Evolutionary conservation across 2,797 vertebrate species (phyloP).

Genomic region (Phalloptychus januarius): DNA sequence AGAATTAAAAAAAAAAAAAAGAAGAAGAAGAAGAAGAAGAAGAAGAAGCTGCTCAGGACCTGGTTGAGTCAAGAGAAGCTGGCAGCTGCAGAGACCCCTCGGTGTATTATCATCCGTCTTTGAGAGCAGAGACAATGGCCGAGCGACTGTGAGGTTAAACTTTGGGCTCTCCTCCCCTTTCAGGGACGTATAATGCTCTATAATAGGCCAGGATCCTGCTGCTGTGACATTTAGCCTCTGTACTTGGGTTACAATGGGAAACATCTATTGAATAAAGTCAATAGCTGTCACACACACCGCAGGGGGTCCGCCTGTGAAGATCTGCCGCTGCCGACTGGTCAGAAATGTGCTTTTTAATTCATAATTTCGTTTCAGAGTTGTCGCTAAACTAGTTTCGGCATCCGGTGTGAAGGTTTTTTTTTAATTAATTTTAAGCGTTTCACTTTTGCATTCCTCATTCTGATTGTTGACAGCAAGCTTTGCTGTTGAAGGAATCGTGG

Average conservation of each 20-base stretch:
- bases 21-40: background rate
- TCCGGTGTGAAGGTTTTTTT: background rate
- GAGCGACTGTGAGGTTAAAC: constrained; percentile 54
- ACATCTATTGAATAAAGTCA: constrained; percentile 70
- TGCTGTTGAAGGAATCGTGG: background rate
- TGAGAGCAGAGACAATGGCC: constrained; percentile 49
- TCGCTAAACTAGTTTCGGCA: background rate
- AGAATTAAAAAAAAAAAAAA: background rate
- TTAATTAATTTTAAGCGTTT: background rate
- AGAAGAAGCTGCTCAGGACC: background rate
- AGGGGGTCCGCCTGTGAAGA: constrained; percentile 42
- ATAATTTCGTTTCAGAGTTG: background rate
- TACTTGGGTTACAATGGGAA: constrained; percentile 61
- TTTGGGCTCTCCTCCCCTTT: constrained; percentile 52
- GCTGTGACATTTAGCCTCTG: constrained; percentile 66
- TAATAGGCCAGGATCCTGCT: constrained; percentile 54
- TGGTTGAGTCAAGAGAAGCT: constrained; percentile 18
- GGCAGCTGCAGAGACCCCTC: constrained; percentile 52
- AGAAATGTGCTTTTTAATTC: background rate
- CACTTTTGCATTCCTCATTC: background rate
- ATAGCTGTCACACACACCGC: constrained; percentile 67
- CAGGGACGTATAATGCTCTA: constrained; percentile 47
- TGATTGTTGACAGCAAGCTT: background rate
- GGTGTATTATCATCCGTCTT: constrained; percentile 40
- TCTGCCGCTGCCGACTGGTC: background rate